Percentiles rank a stretch among this genome's conserved stretches.
Evolutionary conservation across 1,140 invertebrate species (phyloP).

Genomic region (Drosophila funebris): DNA sequence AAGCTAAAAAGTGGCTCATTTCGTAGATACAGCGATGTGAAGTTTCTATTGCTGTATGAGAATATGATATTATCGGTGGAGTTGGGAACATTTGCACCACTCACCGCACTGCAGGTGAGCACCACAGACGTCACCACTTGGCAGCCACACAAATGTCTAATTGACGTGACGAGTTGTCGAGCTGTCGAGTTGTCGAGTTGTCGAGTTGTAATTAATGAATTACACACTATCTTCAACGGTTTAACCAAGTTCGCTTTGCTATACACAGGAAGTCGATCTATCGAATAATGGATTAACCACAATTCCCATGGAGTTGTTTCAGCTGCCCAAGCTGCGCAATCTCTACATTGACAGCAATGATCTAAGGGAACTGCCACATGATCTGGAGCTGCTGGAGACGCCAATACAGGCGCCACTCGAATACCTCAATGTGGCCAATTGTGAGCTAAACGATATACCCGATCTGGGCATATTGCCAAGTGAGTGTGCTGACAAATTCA

Average conservation of each 20-base stretch:
- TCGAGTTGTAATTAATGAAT: not conserved
- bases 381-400: constrained; percentile 79
- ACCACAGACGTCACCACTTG: not conserved
- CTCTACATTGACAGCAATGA: constrained; percentile 86
- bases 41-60: constrained; percentile 86
- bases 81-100: constrained; percentile 84
- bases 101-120: constrained; percentile 84
- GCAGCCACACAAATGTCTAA: constrained; percentile 1
- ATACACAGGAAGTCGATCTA: constrained; percentile 85
- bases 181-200: not conserved
- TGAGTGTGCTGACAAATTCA: constrained; percentile 29
- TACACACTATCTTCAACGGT: constrained; percentile 6
- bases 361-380: constrained; percentile 83
- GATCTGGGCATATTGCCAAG: constrained; percentile 85
- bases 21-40: constrained; percentile 85
- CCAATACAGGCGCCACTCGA: constrained; percentile 85
- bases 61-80: constrained; percentile 87
- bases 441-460: constrained; percentile 84
- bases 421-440: constrained; percentile 85
- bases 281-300: constrained; percentile 86
- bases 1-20: constrained; percentile 85
- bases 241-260: constrained; percentile 10
- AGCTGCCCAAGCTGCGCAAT: constrained; percentile 85
- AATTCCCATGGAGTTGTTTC: constrained; percentile 85
- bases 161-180: constrained; percentile 17